These are phyloP conservation scores for Laticauda colubrina DNA, from an alignment of 2,113 vertebrate genomes.

Conservation along the genomic window DNA sequence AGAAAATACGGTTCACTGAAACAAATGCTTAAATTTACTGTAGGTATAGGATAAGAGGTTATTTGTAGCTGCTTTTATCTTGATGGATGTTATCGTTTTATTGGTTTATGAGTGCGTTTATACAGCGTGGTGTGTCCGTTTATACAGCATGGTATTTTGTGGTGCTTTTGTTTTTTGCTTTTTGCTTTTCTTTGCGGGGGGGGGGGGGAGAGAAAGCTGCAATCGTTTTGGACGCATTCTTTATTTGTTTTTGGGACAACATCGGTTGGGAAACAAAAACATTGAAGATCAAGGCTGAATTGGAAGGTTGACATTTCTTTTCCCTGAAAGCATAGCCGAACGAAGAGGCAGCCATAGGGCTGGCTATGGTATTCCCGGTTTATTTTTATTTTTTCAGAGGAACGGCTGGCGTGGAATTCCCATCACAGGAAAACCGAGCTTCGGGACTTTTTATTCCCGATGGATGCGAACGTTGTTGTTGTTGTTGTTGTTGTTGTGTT, in stretches of 20 bases:
- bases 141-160: too few species aligned
- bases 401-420: not conserved
- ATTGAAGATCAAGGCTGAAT: not conserved
- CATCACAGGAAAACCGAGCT: not conserved
- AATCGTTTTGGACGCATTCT: not conserved
- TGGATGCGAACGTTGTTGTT: not conserved
- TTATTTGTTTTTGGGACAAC: not conserved
- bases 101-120: not conserved
- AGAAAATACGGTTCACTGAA: not conserved
- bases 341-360: not conserved
- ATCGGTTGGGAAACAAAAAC: not conserved
- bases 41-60: not conserved
- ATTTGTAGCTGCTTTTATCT: not conserved
- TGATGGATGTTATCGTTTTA: not conserved
- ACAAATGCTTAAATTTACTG: not conserved
- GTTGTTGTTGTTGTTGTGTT: too few species aligned
- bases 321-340: not conserved
- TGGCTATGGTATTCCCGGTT: not conserved
- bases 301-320: not conserved
- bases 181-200: too few species aligned
- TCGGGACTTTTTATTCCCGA: not conserved
- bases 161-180: too few species aligned
- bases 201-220: rapidly evolving
- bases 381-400: not conserved
- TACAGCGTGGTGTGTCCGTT: not conserved